Percentiles rank a stretch among this genome's conserved stretches.
phyloP scores from a whole-genome alignment of 53 echinoderm and acorn worm species.

The Hippasteria phrygiana region DNA sequence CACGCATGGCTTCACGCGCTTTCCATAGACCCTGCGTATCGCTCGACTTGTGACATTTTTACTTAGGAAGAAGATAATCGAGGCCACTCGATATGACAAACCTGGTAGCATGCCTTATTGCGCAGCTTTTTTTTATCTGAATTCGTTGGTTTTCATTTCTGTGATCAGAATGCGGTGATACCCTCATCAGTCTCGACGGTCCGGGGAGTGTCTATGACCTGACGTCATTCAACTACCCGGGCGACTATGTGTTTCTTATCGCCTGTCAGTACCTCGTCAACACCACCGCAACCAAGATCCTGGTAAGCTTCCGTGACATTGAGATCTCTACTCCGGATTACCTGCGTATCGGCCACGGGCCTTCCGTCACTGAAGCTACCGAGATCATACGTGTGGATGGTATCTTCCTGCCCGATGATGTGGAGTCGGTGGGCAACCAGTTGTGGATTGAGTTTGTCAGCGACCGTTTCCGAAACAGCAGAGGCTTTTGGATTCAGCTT shows the following conservation, averaged over 20 bases:
- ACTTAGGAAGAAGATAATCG: too few relatives aligned
- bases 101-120: too few relatives aligned
- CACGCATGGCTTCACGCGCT: too few relatives aligned
- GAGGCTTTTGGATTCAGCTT: background rate
- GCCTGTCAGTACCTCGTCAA: background rate
- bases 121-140: too few relatives aligned
- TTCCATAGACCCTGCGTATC: too few relatives aligned
- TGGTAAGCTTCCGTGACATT: slow-evolving; percentile 5
- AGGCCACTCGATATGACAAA: too few relatives aligned
- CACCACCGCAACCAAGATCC: background rate
- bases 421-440: background rate
- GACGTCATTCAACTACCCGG: slow-evolving; percentile 14
- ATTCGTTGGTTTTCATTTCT: too few relatives aligned
- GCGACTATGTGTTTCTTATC: background rate
- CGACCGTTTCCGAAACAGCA: too few relatives aligned
- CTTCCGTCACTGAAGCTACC: background rate
- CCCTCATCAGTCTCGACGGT: background rate
- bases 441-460: background rate
- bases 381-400: background rate
- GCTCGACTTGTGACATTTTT: too few relatives aligned
- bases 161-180: background rate
- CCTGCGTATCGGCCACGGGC: slow-evolving; percentile 1
- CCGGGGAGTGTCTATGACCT: background rate
- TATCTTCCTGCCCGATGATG: background rate
- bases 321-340: background rate